phyloP scores from a whole-genome alignment of 2,888 invertebrate species.

The Eupsilia transversa region DNA sequence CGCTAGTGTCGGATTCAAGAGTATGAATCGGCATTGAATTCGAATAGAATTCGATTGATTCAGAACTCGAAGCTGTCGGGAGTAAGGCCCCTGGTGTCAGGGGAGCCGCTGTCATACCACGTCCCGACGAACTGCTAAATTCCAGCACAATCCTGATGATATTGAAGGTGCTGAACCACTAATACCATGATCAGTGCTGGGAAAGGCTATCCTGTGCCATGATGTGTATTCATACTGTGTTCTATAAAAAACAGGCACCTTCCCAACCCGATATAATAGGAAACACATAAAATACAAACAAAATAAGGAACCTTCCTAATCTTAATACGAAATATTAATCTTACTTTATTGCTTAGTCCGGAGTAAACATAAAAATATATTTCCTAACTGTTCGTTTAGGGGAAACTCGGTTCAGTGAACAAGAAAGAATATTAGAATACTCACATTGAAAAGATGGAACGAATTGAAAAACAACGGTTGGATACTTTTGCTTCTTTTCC shows the following conservation, averaged over 20 bases:
- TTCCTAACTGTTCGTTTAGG: slow-evolving; percentile 66
- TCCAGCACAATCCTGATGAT: too few species aligned
- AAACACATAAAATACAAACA: slow-evolving; percentile 64
- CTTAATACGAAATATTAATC: slow-evolving; percentile 78
- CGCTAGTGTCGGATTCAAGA: too few species aligned
- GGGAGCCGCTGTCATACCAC: too few species aligned
- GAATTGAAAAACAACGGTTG: slow-evolving; percentile 70
- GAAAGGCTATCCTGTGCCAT: too few species aligned
- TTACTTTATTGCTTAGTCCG: slow-evolving; percentile 72
- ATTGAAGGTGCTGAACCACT: too few species aligned
- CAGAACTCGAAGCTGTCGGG: too few species aligned
- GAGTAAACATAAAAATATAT: slow-evolving; percentile 71
- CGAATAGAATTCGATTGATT: too few species aligned
- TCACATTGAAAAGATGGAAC: slow-evolving; percentile 70
- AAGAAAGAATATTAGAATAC: slow-evolving; percentile 78
- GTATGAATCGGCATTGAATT: too few species aligned
- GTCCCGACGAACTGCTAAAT: too few species aligned
- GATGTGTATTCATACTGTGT: neutral
- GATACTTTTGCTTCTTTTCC: slow-evolving; percentile 55
- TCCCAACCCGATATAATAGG: slow-evolving; percentile 31
- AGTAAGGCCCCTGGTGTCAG: too few species aligned
- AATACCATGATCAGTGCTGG: too few species aligned
- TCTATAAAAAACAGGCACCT: neutral
- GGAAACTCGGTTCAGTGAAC: slow-evolving; percentile 72
- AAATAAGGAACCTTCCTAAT: slow-evolving; percentile 65